phyloP scores from a whole-genome alignment of 1,140 invertebrate species.

The Paraescarpia echinospica region DNA sequence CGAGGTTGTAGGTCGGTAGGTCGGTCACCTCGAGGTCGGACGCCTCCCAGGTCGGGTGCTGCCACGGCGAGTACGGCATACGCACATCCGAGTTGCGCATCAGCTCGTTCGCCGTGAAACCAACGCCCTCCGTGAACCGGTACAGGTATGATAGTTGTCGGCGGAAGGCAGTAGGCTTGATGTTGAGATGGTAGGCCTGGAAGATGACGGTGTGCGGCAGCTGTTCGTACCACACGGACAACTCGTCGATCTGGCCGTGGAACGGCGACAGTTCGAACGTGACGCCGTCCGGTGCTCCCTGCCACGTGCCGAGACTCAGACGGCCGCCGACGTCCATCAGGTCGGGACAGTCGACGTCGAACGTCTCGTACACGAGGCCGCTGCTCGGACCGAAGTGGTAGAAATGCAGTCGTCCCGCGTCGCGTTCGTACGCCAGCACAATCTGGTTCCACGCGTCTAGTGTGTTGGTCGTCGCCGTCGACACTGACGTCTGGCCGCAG shows the following conservation, averaged over 20 bases:
- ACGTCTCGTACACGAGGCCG: conserved; percentile 30
- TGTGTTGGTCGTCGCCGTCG: conserved; percentile 18
- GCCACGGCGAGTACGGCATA: conserved; percentile 37
- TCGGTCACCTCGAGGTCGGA: conserved; percentile 31
- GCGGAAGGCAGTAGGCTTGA: conserved; percentile 31
- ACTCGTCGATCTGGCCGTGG: conserved; percentile 34
- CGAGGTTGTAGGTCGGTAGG: not conserved
- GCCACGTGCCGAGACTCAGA: conserved; percentile 35
- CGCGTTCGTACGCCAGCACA: conserved; percentile 31
- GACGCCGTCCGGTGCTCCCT: conserved; percentile 29
- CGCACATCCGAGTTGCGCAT: conserved; percentile 30
- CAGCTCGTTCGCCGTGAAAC: conserved; percentile 32
- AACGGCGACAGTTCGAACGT: conserved; percentile 29
- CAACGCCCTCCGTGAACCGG: conserved; percentile 36
- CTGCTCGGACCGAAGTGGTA: conserved; percentile 32
- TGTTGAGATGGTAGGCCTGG: conserved; percentile 37
- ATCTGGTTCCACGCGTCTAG: conserved; percentile 39
- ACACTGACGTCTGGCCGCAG: conserved; percentile 29
- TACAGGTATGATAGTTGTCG: conserved; percentile 32
- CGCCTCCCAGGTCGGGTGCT: conserved; percentile 35
- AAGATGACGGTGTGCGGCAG: conserved; percentile 33
- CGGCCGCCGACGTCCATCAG: conserved; percentile 29
- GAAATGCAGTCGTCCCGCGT: conserved; percentile 26
- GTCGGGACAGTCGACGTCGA: conserved; percentile 28
- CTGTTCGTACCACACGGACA: conserved; percentile 34